A percentile compares a stretch with the other conserved stretches of the same genome.
Conservation (phyloP, 1,140 invertebrate species). For the Phenacoccus solenopsis region DNA sequence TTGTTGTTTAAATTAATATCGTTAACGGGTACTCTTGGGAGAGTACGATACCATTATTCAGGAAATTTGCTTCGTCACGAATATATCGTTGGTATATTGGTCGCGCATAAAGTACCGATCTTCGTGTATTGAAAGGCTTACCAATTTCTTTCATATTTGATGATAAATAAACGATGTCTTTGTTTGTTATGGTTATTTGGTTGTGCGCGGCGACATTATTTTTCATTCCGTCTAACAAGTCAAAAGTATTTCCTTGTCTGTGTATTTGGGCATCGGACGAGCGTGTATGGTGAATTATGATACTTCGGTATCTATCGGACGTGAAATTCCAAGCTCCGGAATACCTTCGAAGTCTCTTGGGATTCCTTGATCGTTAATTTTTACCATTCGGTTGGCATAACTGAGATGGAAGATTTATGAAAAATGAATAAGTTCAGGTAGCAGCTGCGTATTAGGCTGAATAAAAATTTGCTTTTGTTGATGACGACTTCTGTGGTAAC, state of each 20-base stretch:
- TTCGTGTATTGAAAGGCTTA: slow-evolving; percentile 8
- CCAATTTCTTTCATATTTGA: background rate
- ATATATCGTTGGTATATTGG: slow-evolving; percentile 10
- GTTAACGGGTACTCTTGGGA: slow-evolving; percentile 14
- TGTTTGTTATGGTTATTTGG: slow-evolving; percentile 8
- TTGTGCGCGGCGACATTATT: background rate
- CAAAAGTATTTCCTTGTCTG: background rate
- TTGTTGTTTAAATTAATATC: slow-evolving; percentile 16
- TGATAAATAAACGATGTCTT: slow-evolving; percentile 13
- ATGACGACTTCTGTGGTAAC: too few species aligned
- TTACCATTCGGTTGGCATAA: background rate
- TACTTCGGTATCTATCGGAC: background rate
- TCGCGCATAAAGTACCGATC: background rate
- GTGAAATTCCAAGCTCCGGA: background rate
- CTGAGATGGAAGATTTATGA: background rate
- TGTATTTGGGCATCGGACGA: background rate
- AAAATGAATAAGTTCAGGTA: background rate
- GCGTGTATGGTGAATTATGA: background rate
- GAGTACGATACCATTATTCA: slow-evolving; percentile 12
- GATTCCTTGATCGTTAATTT: background rate
- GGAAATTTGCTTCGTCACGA: slow-evolving; percentile 6
- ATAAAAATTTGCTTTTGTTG: too few species aligned
- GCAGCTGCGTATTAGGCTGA: background rate
- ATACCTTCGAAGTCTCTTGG: background rate
- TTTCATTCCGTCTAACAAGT: background rate